Conservation (phyloP, 2,113 vertebrate species). For the Pituophis catenifer region DNA sequence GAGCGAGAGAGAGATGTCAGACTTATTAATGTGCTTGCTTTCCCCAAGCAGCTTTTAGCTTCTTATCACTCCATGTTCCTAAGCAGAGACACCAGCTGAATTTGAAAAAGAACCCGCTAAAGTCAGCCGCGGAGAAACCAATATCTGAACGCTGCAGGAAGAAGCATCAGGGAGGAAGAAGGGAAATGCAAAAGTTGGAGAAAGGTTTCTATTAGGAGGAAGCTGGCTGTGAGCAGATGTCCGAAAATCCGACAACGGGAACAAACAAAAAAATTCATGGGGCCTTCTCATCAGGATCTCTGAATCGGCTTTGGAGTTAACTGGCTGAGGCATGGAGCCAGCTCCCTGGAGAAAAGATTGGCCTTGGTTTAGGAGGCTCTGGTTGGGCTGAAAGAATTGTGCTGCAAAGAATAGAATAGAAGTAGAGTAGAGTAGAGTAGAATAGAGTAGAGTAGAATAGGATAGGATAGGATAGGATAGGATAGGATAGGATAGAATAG, state of each 20-base stretch:
- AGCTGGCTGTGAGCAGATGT: neutral
- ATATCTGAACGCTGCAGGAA: conserved; percentile 27
- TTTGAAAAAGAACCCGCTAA: conserved; percentile 34
- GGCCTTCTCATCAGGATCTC: neutral
- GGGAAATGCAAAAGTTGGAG: neutral
- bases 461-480: too few species aligned
- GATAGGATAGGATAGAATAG: too few species aligned
- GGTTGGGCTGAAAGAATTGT: neutral
- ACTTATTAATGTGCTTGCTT: conserved; percentile 55
- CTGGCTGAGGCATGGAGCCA: neutral
- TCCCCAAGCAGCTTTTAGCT: conserved; percentile 54
- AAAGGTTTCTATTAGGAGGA: neutral
- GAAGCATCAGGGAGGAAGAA: neutral
- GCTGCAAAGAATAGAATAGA: too few species aligned
- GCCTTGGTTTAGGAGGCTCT: neutral
- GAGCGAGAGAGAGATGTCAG: conserved; percentile 18
- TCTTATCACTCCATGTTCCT: conserved; percentile 48
- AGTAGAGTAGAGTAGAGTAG: too few species aligned
- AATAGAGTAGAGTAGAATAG: too few species aligned
- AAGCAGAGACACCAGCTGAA: conserved; percentile 21
- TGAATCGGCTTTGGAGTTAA: neutral
- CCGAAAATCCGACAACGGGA: neutral
- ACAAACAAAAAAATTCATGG: neutral
- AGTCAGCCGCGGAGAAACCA: conserved; percentile 20
- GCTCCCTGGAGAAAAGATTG: too few species aligned